phyloP scores from a whole-genome alignment of 2,888 invertebrate species.

The Pheosia gnoma region DNA sequence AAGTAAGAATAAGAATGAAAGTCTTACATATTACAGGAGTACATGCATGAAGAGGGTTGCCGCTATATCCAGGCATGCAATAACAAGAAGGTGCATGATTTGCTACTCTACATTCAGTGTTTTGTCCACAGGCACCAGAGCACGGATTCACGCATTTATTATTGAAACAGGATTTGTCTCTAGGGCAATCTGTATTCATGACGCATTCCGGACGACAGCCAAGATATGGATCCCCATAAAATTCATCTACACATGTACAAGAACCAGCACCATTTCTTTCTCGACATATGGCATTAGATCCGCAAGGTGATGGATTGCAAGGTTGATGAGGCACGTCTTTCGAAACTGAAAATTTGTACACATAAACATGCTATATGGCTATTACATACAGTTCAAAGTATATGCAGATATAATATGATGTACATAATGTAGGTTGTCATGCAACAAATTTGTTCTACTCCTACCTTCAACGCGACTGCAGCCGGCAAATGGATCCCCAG shows the following conservation, averaged over 20 bases:
- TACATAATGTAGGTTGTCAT: constrained; percentile 12
- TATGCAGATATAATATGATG: constrained; percentile 16
- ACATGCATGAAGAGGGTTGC: constrained; percentile 89
- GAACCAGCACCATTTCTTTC: constrained; percentile 90
- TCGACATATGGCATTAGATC: constrained; percentile 90
- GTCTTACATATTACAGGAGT: constrained; percentile 85
- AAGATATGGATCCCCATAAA: constrained; percentile 90
- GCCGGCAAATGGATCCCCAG: constrained; percentile 91
- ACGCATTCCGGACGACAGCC: constrained; percentile 93
- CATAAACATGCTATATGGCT: constrained; percentile 39
- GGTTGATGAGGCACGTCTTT: constrained; percentile 87
- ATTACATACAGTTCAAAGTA: constrained; percentile 24
- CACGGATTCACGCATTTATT: constrained; percentile 92
- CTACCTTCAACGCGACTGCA: constrained; percentile 86
- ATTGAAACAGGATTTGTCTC: constrained; percentile 88
- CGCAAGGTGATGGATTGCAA: constrained; percentile 91
- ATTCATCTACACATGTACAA: constrained; percentile 89
- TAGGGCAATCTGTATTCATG: constrained; percentile 89
- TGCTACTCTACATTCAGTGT: constrained; percentile 89
- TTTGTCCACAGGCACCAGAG: constrained; percentile 90
- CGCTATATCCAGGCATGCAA: constrained; percentile 88
- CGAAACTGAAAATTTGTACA: constrained; percentile 71
- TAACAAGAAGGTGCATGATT: constrained; percentile 91
- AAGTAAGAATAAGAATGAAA: constrained; percentile 66
- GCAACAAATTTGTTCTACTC: constrained; percentile 34